phyloP scores from a whole-genome alignment of 1,140 invertebrate species.

The Drepana arcuata region DNA sequence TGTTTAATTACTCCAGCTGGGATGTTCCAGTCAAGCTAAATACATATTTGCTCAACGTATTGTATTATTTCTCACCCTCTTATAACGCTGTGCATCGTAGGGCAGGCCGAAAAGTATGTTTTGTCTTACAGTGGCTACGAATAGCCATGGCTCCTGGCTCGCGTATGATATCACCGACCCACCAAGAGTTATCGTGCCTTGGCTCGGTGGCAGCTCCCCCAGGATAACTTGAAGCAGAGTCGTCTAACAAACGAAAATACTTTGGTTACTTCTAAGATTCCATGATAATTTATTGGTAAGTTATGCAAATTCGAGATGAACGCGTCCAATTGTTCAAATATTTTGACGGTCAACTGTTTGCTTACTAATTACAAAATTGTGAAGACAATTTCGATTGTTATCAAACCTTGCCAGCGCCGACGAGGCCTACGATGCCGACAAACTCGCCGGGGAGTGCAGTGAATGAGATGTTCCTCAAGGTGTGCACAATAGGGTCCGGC shows the following conservation, averaged over 20 bases:
- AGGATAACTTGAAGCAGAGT: slow-evolving; percentile 83
- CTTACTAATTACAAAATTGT: too few relatives aligned
- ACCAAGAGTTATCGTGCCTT: slow-evolving; percentile 75
- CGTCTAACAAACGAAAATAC: slow-evolving; percentile 70
- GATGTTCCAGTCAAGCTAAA: too few relatives aligned
- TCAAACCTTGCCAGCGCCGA: slow-evolving; percentile 84
- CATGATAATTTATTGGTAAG: too few relatives aligned
- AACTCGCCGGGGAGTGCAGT: slow-evolving; percentile 76
- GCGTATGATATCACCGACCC: slow-evolving; percentile 78
- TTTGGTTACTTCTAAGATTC: too few relatives aligned
- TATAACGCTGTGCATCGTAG: slow-evolving; percentile 77
- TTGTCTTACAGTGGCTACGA: slow-evolving; percentile 77
- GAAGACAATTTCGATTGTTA: too few relatives aligned
- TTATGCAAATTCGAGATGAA: too few relatives aligned
- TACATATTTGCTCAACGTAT: too few relatives aligned
- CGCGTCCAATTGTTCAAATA: too few relatives aligned
- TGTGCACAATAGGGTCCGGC: slow-evolving; percentile 72
- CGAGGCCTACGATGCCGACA: slow-evolving; percentile 81
- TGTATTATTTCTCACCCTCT: slow-evolving; percentile 62
- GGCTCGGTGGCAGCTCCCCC: slow-evolving; percentile 76
- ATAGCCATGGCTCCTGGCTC: slow-evolving; percentile 86
- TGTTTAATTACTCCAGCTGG: too few relatives aligned
- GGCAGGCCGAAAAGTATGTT: slow-evolving; percentile 87
- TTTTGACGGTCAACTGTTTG: too few relatives aligned
- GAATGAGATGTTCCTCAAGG: slow-evolving; percentile 76